Base-by-base conservation (phyloP, 2,888 invertebrate genomes). In the Crossocerus cetratus region DNA sequence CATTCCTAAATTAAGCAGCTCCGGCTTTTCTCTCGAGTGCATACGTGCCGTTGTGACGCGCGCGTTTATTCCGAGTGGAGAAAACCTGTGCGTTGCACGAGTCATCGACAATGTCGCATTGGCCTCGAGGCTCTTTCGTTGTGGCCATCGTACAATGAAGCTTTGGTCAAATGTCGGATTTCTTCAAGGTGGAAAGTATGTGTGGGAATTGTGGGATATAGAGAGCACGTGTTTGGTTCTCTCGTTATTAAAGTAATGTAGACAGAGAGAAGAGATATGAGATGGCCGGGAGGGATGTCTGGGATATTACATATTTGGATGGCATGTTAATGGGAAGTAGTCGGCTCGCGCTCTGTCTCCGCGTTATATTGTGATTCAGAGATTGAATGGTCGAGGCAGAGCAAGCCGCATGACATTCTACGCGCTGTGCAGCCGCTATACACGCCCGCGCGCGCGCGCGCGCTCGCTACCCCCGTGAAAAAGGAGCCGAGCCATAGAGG, bases 271-370 rank as follows among this genome's bases (percentile, higher is more conserved):
- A n/a, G n/a, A 81, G 75, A 79, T 79, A 81, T 81, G 82, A 81
- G 82, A 81, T 81, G 82, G 79, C 82, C 82, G 81, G 77, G 79
- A 79, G 81, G 79, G 77, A 81, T 81, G 82, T 81, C 81, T 81
- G 81, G 82, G 82, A 81, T 49, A 32, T 81, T 81, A 81, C 81
- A 81, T 81, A 81, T 81, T 81, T 81, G 79, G 79, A 81, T 81
- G 77, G 77, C 81, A 81, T 81, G 82, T 81, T 81, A 81, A 81
- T 81, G 81, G 79, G 56, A 74, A 72, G 81, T 76, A 32, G 32
- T 32, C 80, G 76, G 78, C 76, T 55, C 59, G 72, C 80, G 72
- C 76, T 81, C 74, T 78, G 76, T 81, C 81, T 78, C 75, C 66
- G 74, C 63, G 72, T 76, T 78, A 81, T 81, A 81, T 81, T 81